These are phyloP conservation scores for Phycodurus eques DNA, from an alignment of 2,113 vertebrate species.

Conservation along the genomic window DNA sequence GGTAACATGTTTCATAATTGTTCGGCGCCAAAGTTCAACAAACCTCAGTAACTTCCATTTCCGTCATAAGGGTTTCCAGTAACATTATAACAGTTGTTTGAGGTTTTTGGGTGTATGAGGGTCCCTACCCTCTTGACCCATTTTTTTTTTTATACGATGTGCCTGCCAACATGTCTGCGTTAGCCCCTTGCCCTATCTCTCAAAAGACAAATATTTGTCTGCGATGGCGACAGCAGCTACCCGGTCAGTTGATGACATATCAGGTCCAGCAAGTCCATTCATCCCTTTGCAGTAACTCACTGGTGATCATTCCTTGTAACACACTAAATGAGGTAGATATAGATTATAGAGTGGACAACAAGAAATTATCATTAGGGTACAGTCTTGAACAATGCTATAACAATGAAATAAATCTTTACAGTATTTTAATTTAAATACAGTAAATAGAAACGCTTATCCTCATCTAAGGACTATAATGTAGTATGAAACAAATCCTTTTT, in stretches of 20 bases:
- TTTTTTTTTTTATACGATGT: conserved; percentile 22
- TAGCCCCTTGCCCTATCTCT: conserved; percentile 28
- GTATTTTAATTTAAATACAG: too few species aligned
- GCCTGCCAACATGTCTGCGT: conserved; percentile 35
- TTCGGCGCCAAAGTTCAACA: neutral
- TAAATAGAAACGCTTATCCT: too few species aligned
- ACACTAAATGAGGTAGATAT: neutral
- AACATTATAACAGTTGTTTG: neutral
- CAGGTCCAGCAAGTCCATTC: conserved; percentile 23
- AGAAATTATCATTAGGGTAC: neutral
- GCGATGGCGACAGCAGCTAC: conserved; percentile 43
- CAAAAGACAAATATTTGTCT: conserved; percentile 67
- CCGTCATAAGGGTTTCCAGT: neutral
- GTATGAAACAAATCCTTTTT: too few species aligned
- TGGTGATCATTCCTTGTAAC: neutral
- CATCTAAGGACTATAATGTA: too few species aligned
- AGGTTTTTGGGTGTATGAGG: neutral
- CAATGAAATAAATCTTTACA: too few species aligned
- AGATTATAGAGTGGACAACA: neutral
- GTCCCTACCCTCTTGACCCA: neutral
- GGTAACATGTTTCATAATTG: neutral
- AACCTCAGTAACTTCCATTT: neutral
- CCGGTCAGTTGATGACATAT: conserved; percentile 27
- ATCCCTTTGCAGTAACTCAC: conserved; percentile 3
- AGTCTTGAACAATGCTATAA: too few species aligned